phyloP scores from a whole-genome alignment of 2,888 invertebrate species.

The Spisula subtruncata region DNA sequence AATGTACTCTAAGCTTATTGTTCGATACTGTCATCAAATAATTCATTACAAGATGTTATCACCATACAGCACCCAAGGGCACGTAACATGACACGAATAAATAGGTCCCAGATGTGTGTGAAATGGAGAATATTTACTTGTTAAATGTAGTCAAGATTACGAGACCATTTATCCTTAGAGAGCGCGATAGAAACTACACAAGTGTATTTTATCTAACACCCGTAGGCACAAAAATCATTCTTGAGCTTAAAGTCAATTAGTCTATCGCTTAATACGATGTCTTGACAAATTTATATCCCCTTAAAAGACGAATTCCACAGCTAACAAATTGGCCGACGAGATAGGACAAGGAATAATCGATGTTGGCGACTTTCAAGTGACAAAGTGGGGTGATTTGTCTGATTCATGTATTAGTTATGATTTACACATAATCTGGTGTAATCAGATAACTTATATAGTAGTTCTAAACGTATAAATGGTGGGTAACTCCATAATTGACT shows the following conservation, averaged over 20 bases:
- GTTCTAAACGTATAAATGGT: slow-evolving; percentile 3
- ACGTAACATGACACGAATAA: not conserved
- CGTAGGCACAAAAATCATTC: not conserved
- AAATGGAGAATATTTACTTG: not conserved
- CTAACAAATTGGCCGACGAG: slow-evolving; percentile 32
- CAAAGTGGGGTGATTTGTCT: slow-evolving; percentile 3
- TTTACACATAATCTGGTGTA: slow-evolving; percentile 1
- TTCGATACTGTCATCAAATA: too few relatives aligned
- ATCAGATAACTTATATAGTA: not conserved
- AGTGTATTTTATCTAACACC: slow-evolving; percentile 3
- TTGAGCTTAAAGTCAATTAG: slow-evolving; percentile 17
- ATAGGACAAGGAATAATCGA: slow-evolving; percentile 26
- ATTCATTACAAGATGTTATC: too few relatives aligned
- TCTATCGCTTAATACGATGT: slow-evolving; percentile 22
- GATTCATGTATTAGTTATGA: slow-evolving; percentile 3
- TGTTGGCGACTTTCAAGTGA: slow-evolving; percentile 9
- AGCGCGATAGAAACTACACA: not conserved
- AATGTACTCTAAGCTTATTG: too few relatives aligned
- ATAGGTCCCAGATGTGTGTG: not conserved
- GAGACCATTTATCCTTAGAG: not conserved
- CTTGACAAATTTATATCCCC: slow-evolving; percentile 18
- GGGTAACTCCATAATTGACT: not conserved
- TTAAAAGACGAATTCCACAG: slow-evolving; percentile 24
- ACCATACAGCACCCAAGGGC: too few relatives aligned
- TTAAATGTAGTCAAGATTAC: not conserved